A percentile compares a stretch with the other conserved stretches of the same genome.
These are phyloP conservation scores for Amphilophus citrinellus DNA, from an alignment of 2,113 vertebrate genomes.

Conservation along the genomic window DNA sequence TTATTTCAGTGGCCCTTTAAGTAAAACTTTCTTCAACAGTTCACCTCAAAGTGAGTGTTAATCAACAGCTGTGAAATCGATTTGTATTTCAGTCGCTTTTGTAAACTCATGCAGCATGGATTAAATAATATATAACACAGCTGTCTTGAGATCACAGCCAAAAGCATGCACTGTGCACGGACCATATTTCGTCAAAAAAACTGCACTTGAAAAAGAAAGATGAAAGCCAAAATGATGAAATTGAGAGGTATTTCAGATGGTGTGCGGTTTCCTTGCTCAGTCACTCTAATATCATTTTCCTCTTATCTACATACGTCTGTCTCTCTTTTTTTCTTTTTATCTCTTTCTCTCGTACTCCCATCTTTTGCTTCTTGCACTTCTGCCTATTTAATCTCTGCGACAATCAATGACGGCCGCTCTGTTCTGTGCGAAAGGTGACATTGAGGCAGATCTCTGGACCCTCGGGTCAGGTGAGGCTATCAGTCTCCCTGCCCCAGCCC, in stretches of 20 bases:
- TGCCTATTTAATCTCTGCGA: conserved; percentile 43
- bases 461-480: neutral
- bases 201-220: conserved; percentile 35
- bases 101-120: neutral
- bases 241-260: conserved; percentile 37
- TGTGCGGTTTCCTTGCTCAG: conserved; percentile 19
- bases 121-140: conserved; percentile 23
- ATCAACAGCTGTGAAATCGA: conserved; percentile 6
- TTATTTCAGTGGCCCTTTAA: neutral
- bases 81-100: conserved; percentile 6
- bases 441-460: conserved; percentile 18
- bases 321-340: neutral
- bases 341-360: neutral
- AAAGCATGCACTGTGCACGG: neutral
- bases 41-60: conserved; percentile 10
- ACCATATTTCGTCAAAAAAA: conserved; percentile 7
- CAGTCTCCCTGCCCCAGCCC: conserved; percentile 4
- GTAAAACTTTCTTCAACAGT: neutral
- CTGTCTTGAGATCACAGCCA: conserved; percentile 22
- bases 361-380: neutral
- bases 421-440: conserved; percentile 44
- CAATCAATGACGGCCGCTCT: conserved; percentile 34
- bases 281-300: conserved; percentile 6
- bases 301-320: conserved; percentile 25
- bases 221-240: conserved; percentile 43